Evolutionary conservation across 2,888 invertebrate species (phyloP).

Genomic region (Euplexia lucipara): DNA sequence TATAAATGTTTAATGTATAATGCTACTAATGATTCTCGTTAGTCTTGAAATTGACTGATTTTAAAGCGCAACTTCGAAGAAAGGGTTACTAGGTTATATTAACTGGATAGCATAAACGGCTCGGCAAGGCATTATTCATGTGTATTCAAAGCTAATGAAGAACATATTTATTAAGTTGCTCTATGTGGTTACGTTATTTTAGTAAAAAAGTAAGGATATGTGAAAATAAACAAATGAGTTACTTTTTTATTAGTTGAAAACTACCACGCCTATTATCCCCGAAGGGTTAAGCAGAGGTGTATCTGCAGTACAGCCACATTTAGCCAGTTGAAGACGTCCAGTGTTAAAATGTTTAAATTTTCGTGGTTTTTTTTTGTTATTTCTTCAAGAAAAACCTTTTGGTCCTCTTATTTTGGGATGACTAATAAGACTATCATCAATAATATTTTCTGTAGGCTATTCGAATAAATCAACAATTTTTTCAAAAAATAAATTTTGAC

Average conservation of each 20-base stretch:
- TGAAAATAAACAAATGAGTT: not conserved
- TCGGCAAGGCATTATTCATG: not conserved
- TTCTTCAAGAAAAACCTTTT: not conserved
- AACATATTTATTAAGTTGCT: not conserved
- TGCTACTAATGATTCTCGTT: conserved; percentile 57
- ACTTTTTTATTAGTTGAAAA: not conserved
- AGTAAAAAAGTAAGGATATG: too few relatives aligned
- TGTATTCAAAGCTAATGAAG: not conserved
- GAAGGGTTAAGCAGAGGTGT: too few relatives aligned
- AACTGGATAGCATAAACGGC: not conserved
- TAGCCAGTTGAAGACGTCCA: not conserved
- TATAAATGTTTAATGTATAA: conserved; percentile 42
- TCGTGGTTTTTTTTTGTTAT: too few relatives aligned
- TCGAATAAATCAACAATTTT: too few relatives aligned
- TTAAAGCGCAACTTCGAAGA: conserved; percentile 34
- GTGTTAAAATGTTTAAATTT: not conserved
- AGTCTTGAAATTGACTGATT: conserved; percentile 75
- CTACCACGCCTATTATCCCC: too few relatives aligned
- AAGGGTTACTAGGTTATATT: not conserved
- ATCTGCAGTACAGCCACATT: too few relatives aligned
- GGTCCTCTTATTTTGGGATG: not conserved
- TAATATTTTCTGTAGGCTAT: too few relatives aligned
- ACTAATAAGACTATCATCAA: too few relatives aligned
- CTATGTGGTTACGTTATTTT: not conserved
- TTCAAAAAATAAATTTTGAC: too few relatives aligned